Evolutionary conservation across 2,888 invertebrate genomes (phyloP).

Genomic region (Tipula confusa): DNA sequence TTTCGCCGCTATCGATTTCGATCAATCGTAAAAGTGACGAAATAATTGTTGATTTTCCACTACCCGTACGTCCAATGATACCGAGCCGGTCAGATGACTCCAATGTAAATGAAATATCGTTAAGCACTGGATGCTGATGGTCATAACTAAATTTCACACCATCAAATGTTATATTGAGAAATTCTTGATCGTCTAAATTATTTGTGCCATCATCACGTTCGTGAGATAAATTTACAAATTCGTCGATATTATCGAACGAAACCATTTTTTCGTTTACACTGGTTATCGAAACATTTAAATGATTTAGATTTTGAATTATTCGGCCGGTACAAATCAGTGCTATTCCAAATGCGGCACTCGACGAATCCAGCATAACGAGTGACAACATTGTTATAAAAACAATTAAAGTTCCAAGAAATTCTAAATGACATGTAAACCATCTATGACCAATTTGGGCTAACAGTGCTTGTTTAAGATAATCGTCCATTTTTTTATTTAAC

Average conservation of each 20-base stretch:
- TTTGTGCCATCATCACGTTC: not conserved
- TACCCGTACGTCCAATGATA: conserved; percentile 49
- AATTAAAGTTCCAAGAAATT: not conserved
- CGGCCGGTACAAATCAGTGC: not conserved
- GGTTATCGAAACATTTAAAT: not conserved
- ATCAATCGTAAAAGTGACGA: conserved; percentile 50
- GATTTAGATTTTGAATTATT: not conserved
- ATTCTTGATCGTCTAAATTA: not conserved
- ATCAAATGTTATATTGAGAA: not conserved
- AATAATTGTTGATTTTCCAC: conserved; percentile 53
- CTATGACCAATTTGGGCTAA: not conserved
- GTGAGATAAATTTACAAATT: not conserved
- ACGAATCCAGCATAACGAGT: not conserved
- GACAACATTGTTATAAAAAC: not conserved
- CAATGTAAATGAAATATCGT: not conserved
- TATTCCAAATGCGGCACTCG: not conserved
- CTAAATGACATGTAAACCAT: not conserved
- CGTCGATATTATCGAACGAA: not conserved
- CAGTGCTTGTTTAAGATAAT: not conserved
- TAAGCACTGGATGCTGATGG: not conserved
- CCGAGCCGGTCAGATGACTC: conserved; percentile 44
- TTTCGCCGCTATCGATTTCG: conserved; percentile 48
- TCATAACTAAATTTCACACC: not conserved
- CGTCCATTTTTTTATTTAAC: not conserved
- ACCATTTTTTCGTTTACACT: not conserved